These are phyloP conservation scores for Apodemus speciosus DNA, from an alignment of 2,113 vertebrate genomes.

Conservation along the genomic window DNA sequence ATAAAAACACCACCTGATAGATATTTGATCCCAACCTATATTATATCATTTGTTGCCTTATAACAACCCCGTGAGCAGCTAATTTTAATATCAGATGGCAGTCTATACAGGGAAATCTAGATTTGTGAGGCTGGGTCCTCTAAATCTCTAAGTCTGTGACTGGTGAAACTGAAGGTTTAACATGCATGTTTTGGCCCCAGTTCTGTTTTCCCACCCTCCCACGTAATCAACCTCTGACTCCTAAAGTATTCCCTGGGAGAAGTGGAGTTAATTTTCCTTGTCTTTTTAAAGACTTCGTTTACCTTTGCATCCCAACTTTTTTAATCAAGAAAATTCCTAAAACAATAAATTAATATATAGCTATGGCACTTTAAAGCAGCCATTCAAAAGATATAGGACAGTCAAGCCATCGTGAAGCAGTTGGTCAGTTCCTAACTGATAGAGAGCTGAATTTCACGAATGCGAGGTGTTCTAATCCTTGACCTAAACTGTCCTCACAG, in stretches of 20 bases:
- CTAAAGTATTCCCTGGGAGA: not conserved
- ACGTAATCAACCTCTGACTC: not conserved
- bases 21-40: not conserved
- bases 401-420: not conserved
- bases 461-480: conserved; percentile 5
- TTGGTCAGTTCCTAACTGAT: not conserved
- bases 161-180: not conserved
- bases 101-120: not conserved
- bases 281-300: not conserved
- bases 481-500: not conserved
- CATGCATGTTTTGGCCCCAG: not conserved
- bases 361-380: not conserved
- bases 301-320: not conserved
- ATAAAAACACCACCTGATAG: not conserved
- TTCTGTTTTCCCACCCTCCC: not conserved
- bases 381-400: not conserved
- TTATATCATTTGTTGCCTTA: not conserved
- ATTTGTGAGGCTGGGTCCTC: not conserved
- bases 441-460: not conserved
- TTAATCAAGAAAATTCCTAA: conserved; percentile 29
- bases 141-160: not conserved
- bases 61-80: not conserved
- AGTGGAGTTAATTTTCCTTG: not conserved
- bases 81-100: conserved; percentile 13
- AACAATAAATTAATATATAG: not conserved